These are phyloP conservation scores for Drosophila elegans DNA, from an alignment of 1,140 invertebrate species.

Conservation along the genomic window DNA sequence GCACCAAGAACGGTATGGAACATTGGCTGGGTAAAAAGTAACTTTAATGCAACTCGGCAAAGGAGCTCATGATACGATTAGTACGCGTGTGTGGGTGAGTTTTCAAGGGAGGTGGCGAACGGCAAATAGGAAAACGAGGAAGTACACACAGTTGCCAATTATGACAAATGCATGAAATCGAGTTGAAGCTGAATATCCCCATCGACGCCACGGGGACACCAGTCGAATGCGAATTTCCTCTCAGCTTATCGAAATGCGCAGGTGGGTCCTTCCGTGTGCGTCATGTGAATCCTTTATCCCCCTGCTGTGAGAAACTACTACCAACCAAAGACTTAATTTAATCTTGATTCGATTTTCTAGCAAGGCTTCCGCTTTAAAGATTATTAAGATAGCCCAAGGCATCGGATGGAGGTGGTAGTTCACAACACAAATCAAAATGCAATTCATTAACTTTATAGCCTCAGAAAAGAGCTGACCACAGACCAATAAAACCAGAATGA, in stretches of 20 bases:
- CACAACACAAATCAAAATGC: constrained; percentile 46
- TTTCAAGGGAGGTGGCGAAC: neutral
- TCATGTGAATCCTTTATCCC: constrained; percentile 1
- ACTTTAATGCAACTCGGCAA: constrained; percentile 53
- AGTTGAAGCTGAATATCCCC: constrained; percentile 61
- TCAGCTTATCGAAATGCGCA: constrained; percentile 28
- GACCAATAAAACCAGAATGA: constrained; percentile 49
- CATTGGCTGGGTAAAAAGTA: constrained; percentile 34
- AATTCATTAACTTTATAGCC: constrained; percentile 64
- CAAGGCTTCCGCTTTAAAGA: constrained; percentile 35
- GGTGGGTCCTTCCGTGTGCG: constrained; percentile 20
- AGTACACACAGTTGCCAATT: constrained; percentile 53
- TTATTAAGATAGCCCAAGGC: constrained; percentile 21
- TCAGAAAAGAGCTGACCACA: constrained; percentile 41
- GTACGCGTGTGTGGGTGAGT: constrained; percentile 8
- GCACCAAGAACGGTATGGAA: neutral
- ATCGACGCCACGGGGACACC: constrained; percentile 40
- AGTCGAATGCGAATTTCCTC: constrained; percentile 21
- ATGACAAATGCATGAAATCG: constrained; percentile 78
- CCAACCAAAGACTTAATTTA: constrained; percentile 20
- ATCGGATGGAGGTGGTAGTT: constrained; percentile 1
- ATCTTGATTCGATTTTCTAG: constrained; percentile 11
- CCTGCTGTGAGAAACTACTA: neutral
- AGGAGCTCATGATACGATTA: constrained; percentile 42
- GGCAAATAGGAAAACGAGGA: neutral